A percentile compares a stretch with the other conserved stretches of the same genome.
Conservation (phyloP, 2,113 vertebrate species). For the Progne subis region DNA sequence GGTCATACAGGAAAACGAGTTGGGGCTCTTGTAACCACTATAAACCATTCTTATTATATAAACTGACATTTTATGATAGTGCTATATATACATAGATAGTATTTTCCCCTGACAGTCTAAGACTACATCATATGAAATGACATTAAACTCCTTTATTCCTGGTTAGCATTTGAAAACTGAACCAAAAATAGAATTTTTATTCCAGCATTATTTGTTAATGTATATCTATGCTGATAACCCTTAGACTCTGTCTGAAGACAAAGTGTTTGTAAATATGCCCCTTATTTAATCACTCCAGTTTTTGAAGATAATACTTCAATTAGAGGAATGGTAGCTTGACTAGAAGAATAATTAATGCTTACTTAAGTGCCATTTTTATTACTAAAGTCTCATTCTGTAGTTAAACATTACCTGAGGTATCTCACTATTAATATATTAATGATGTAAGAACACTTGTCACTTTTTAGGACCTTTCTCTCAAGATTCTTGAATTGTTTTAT, state of each 20-base stretch:
- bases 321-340: neutral
- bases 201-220: neutral
- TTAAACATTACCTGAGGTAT: slow-evolving; percentile 32
- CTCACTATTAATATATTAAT: neutral
- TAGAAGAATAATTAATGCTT: neutral
- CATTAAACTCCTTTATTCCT: neutral
- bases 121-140: neutral
- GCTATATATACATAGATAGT: neutral
- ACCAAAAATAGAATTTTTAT: neutral
- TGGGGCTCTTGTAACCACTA: neutral
- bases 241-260: neutral
- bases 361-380: neutral
- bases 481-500: slow-evolving; percentile 37
- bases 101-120: neutral
- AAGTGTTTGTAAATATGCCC: neutral
- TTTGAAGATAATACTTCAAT: neutral
- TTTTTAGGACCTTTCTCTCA: neutral
- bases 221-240: neutral
- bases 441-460: neutral
- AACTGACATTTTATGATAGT: neutral
- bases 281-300: neutral
- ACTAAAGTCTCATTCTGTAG: neutral
- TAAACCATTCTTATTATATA: neutral
- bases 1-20: neutral
- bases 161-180: neutral